These are phyloP conservation scores for Phortica okadai DNA, from an alignment of 2,888 invertebrate species.

Conservation along the genomic window DNA sequence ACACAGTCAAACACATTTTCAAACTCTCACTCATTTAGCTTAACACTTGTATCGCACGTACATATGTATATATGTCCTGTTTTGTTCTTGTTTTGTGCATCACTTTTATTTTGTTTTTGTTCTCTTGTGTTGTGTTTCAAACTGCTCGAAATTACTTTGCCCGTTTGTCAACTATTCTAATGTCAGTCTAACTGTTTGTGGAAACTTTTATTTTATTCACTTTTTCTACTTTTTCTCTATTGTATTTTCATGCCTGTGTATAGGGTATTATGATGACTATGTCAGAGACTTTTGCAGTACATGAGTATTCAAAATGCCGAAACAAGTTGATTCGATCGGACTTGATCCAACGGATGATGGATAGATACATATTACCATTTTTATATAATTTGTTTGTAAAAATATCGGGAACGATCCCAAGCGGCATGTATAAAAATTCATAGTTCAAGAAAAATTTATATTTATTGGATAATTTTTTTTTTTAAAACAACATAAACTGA, in stretches of 20 bases:
- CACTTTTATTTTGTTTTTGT: slow-evolving; percentile 39
- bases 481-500: too few species aligned
- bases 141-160: slow-evolving; percentile 63
- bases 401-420: too few species aligned
- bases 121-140: slow-evolving; percentile 42
- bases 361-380: too few species aligned
- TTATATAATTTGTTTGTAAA: too few species aligned
- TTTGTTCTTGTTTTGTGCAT: not conserved
- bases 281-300: not conserved
- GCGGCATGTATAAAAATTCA: too few species aligned
- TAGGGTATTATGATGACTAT: not conserved
- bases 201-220: not conserved
- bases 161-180: slow-evolving; percentile 67
- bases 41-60: not conserved
- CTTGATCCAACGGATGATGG: too few species aligned
- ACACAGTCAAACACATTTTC: slow-evolving; percentile 47
- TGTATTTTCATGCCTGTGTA: too few species aligned
- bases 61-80: not conserved
- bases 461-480: too few species aligned
- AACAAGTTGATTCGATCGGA: too few species aligned
- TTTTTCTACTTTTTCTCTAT: not conserved
- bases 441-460: too few species aligned
- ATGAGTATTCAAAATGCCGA: too few species aligned
- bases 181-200: slow-evolving; percentile 58
- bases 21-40: slow-evolving; percentile 31